Conservation (phyloP, 1,140 invertebrate genomes). For the Pentalonia nigronervosa region DNA sequence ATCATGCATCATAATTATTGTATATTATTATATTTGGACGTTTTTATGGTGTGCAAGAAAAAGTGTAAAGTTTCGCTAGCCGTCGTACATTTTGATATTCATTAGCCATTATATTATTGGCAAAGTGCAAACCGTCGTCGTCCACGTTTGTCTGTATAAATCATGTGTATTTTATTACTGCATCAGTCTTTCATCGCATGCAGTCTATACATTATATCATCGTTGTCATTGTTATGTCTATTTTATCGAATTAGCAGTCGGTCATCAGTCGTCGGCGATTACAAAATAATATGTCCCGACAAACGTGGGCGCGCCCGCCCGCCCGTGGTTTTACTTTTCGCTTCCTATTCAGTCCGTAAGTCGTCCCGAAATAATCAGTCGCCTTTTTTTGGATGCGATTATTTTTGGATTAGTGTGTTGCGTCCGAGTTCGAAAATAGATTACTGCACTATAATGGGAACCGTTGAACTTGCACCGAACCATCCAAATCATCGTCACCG, state of each 20-base stretch:
- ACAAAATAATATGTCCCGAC: not conserved
- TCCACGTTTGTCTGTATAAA: not conserved
- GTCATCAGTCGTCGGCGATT: not conserved
- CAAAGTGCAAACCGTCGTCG: not conserved
- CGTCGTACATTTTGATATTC: not conserved
- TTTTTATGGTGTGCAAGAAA: not conserved
- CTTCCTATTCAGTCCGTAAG: not conserved
- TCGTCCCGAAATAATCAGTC: not conserved
- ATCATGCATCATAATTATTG: not conserved
- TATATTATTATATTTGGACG: not conserved
- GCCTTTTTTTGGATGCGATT: slow-evolving; percentile 13
- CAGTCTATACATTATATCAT: not conserved
- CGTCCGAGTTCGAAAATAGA: slow-evolving; percentile 40
- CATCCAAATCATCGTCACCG: not conserved
- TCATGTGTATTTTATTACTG: slow-evolving; percentile 9
- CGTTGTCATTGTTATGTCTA: not conserved
- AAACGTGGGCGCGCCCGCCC: not conserved
- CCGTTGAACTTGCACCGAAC: not conserved
- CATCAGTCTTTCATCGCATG: not conserved
- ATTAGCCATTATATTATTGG: not conserved
- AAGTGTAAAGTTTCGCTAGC: not conserved
- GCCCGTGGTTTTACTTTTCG: not conserved
- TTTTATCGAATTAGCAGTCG: not conserved
- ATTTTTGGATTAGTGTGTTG: slow-evolving; percentile 34
- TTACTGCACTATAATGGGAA: not conserved